Conservation (phyloP, 2,888 invertebrate genomes). For the Lepidochitona cinerea region DNA sequence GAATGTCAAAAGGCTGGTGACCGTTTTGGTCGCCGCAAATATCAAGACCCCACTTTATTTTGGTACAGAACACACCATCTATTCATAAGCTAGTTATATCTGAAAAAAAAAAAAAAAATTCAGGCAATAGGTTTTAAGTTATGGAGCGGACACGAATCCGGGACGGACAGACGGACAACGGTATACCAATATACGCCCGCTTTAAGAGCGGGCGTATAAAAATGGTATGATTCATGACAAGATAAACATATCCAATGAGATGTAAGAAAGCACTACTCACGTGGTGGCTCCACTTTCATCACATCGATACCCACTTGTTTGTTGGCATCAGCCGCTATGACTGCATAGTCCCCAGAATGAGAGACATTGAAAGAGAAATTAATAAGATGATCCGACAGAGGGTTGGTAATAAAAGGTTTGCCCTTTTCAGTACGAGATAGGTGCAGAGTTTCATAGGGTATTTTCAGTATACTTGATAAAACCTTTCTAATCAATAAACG, state of each 20-base stretch:
- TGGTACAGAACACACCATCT: no score
- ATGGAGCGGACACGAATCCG: neutral
- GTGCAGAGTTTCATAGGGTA: slow-evolving; percentile 79
- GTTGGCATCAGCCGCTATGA: slow-evolving; percentile 76
- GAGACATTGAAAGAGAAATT: slow-evolving; percentile 86
- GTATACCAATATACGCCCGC: neutral
- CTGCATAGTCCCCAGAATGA: slow-evolving; percentile 90
- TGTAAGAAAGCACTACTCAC: slow-evolving; percentile 52
- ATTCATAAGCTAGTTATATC: no score
- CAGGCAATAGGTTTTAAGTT: neutral
- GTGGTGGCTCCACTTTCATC: slow-evolving; percentile 83
- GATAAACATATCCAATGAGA: no score
- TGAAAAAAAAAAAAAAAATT: neutral
- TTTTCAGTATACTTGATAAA: slow-evolving; percentile 76
- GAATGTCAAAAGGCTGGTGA: no score
- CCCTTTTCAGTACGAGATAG: slow-evolving; percentile 69
- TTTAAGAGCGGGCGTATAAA: no score
- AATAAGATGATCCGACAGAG: slow-evolving; percentile 16
- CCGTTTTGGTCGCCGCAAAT: no score
- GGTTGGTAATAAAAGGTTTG: slow-evolving; percentile 66
- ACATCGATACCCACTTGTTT: slow-evolving; percentile 79
- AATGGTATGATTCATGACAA: no score
- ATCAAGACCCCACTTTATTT: no score
- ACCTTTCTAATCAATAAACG: slow-evolving; percentile 89
- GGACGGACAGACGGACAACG: neutral